These are phyloP conservation scores for Alectura lathami DNA, from an alignment of 2,113 vertebrate genomes.

Conservation along the genomic window DNA sequence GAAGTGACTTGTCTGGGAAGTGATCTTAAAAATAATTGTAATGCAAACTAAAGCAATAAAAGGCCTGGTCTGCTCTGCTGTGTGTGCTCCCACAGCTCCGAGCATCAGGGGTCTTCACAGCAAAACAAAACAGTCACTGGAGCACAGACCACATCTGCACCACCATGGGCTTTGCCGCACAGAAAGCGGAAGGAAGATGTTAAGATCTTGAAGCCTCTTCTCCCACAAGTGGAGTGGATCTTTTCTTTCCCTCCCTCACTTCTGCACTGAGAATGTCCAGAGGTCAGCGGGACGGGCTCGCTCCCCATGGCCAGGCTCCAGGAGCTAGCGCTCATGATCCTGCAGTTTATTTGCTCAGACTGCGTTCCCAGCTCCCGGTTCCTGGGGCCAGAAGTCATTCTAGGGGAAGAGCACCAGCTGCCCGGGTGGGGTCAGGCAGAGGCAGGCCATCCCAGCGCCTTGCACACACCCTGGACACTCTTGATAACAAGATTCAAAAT, in stretches of 20 bases:
- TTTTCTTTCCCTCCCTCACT: background rate
- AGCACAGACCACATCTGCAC: background rate
- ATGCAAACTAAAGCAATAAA: background rate
- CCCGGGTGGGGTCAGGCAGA: background rate
- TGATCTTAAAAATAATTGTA: slow-evolving; percentile 9
- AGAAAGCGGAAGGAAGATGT: background rate
- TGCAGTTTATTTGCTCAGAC: slow-evolving; percentile 29
- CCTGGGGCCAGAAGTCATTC: slow-evolving; percentile 2
- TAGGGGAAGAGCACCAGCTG: background rate
- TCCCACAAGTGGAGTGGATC: background rate
- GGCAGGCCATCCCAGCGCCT: background rate
- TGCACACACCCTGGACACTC: background rate
- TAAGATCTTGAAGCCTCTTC: background rate
- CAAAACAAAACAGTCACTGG: background rate
- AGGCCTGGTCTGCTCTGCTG: background rate
- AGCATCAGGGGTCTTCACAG: background rate
- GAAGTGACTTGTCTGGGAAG: slow-evolving; percentile 2
- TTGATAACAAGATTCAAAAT: background rate
- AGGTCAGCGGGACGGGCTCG: background rate
- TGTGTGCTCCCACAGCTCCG: background rate
- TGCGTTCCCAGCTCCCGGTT: background rate
- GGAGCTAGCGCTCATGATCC: background rate
- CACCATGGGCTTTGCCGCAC: background rate
- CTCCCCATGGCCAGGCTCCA: slow-evolving; percentile 21
- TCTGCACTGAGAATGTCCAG: background rate